phyloP scores from a whole-genome alignment of 2,888 invertebrate species.

The Aphodius sticticus region DNA sequence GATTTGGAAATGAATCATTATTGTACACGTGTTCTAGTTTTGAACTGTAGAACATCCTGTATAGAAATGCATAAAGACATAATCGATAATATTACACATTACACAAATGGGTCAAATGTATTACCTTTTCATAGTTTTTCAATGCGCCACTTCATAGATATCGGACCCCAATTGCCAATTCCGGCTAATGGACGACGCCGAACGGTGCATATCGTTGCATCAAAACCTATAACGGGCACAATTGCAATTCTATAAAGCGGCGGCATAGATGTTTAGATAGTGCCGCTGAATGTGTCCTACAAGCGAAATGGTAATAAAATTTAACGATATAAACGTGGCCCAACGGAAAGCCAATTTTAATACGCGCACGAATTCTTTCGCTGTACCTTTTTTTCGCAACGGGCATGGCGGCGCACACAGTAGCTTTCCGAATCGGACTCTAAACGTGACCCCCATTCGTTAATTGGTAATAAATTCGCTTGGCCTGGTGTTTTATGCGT shows the following conservation, averaged over 20 bases:
- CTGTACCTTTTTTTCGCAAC: neutral
- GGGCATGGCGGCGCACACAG: neutral
- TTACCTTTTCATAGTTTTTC: neutral
- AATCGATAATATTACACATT: neutral
- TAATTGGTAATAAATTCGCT: neutral
- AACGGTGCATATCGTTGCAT: neutral
- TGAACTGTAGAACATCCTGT: too few species aligned
- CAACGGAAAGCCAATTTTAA: neutral
- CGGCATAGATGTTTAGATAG: neutral
- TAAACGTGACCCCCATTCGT: neutral
- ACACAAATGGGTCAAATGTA: neutral
- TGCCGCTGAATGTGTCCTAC: neutral
- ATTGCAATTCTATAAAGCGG: neutral
- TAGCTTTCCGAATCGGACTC: neutral
- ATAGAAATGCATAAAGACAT: neutral
- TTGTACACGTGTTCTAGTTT: too few species aligned
- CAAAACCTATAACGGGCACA: neutral
- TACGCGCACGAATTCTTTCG: neutral
- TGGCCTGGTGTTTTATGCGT: neutral
- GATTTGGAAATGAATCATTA: too few species aligned
- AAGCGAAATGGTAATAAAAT: constrained; percentile 4
- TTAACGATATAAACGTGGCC: neutral
- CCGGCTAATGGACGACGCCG: neutral
- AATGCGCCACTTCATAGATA: neutral
- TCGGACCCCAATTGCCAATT: neutral